Evolutionary conservation across 2,888 invertebrate genomes (phyloP).

Genomic region (Hypercompe scribonia): DNA sequence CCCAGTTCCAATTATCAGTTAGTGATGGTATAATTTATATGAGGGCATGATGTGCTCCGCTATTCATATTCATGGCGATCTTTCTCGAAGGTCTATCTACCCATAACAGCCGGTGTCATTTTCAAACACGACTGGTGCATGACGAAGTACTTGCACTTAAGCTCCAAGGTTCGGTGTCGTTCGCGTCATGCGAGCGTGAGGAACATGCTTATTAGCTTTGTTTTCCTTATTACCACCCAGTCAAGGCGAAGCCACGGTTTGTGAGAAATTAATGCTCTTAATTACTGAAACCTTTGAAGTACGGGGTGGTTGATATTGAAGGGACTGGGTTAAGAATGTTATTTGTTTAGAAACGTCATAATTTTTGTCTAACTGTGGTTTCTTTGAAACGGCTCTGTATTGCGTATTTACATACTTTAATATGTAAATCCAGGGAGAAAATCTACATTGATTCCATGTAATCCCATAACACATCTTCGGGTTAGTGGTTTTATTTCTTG

Average conservation of each 20-base stretch:
- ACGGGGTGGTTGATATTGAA: neutral
- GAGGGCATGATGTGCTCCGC: neutral
- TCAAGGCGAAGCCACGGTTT: constrained; percentile 37
- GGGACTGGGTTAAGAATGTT: neutral
- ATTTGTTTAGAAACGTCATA: neutral
- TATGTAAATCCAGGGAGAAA: no score
- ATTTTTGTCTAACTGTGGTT: neutral
- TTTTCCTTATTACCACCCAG: constrained; percentile 45
- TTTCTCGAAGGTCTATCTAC: constrained; percentile 31
- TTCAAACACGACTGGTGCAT: constrained; percentile 29
- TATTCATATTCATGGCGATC: constrained; percentile 22
- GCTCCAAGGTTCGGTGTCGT: constrained; percentile 40
- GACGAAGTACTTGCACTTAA: constrained; percentile 38
- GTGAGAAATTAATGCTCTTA: constrained; percentile 39
- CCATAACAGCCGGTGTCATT: constrained; percentile 31
- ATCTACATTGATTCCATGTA: no score
- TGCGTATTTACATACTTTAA: neutral
- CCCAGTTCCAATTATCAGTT: neutral
- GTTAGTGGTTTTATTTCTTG: no score
- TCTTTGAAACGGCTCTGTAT: neutral
- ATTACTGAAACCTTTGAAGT: constrained; percentile 40
- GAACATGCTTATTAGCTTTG: constrained; percentile 38
- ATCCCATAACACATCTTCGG: no score
- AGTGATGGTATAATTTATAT: neutral
- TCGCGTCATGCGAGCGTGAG: constrained; percentile 42